Evolutionary conservation across 2,888 invertebrate species (phyloP), one percentile per base, ranked within the genome.

Genomic region (Dyspetes luteomarginatus): DNA sequence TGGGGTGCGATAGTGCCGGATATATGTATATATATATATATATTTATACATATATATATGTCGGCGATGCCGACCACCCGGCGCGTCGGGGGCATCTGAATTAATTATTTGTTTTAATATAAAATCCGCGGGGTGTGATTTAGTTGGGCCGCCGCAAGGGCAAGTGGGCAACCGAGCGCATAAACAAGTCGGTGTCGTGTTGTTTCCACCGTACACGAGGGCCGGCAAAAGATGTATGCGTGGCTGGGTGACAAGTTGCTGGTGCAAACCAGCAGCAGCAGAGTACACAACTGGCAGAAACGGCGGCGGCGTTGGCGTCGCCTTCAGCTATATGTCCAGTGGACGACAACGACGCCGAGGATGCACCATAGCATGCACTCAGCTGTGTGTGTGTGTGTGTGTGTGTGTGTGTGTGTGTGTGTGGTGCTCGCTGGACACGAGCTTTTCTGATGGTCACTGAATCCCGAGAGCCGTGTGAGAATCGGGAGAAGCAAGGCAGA

Each of bases 71-170:
- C 82, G 91, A 90, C 91, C 91, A 91, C 91, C 91, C 90, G 91
- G 87, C 83, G 91, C 64, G 91, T 74, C 85, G 45, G 82, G 81
- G 82, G 88, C 87, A 90, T 88, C 89, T 87, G 90, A 91, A 91
- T 91, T 91, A 91, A 91, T 91, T 91, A 91, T 91, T 91, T 91
- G 90, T 91, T 91, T 91, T 91, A 91, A 91, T 91, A 90, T 91
- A 89, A 90, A 91, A 91, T 90, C 91, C 88, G 86, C 89, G 87
- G 90, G 90, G 88, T 88, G 90, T 91, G 91, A 91, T 91, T 90
- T 91, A 91, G 89, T 88, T 89, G 88, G 78, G 87, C 88, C 90
- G 89, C 88, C 87, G 87, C 89, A 81, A 88, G 89, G 87, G 86
- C 86, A 85, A 85, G 85, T 85, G 83, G 82, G 81, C 82, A 84